Percentiles rank a stretch among this genome's conserved stretches.
Evolutionary conservation across 2,888 invertebrate genomes (phyloP).

Genomic region (Fragum whitleyi): DNA sequence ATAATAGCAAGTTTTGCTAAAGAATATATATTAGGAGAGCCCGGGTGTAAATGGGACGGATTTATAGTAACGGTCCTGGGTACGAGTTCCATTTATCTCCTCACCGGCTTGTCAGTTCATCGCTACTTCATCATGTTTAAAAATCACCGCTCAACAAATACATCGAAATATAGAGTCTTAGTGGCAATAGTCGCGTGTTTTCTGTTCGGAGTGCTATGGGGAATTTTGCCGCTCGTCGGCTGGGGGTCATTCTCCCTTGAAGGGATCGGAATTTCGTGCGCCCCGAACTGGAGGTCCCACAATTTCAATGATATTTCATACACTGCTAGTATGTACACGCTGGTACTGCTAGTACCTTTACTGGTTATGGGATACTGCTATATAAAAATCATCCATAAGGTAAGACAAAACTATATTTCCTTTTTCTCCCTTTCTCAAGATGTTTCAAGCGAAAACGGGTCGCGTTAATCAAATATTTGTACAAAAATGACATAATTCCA

Average conservation of each 20-base stretch:
- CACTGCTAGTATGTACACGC: slow-evolving; percentile 37
- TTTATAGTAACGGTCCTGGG: slow-evolving; percentile 52
- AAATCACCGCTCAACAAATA: background rate
- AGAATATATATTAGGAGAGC: slow-evolving; percentile 36
- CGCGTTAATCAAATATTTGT: too few species aligned
- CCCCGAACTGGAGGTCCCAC: slow-evolving; percentile 49
- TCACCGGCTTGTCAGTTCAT: slow-evolving; percentile 47
- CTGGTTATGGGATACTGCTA: slow-evolving; percentile 43
- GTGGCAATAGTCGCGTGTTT: slow-evolving; percentile 29
- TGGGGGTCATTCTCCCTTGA: slow-evolving; percentile 46
- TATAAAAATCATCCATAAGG: slow-evolving; percentile 40
- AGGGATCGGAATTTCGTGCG: slow-evolving; percentile 49
- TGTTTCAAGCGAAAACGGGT: too few species aligned
- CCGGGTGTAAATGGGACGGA: slow-evolving; percentile 53
- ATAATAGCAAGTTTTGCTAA: slow-evolving; percentile 48
- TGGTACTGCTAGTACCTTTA: slow-evolving; percentile 44
- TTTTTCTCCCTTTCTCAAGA: too few species aligned
- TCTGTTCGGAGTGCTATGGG: slow-evolving; percentile 42
- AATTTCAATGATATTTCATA: slow-evolving; percentile 22
- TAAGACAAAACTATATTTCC: too few species aligned
- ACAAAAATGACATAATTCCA: too few species aligned
- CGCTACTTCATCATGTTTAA: slow-evolving; percentile 41
- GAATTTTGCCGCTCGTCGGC: slow-evolving; percentile 39
- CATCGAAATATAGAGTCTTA: slow-evolving; percentile 11
- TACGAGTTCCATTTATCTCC: slow-evolving; percentile 42